Percentiles rank a stretch among this genome's conserved stretches.
phyloP scores from a whole-genome alignment of 1,140 invertebrate species.

The Trachelipus rathkii region DNA sequence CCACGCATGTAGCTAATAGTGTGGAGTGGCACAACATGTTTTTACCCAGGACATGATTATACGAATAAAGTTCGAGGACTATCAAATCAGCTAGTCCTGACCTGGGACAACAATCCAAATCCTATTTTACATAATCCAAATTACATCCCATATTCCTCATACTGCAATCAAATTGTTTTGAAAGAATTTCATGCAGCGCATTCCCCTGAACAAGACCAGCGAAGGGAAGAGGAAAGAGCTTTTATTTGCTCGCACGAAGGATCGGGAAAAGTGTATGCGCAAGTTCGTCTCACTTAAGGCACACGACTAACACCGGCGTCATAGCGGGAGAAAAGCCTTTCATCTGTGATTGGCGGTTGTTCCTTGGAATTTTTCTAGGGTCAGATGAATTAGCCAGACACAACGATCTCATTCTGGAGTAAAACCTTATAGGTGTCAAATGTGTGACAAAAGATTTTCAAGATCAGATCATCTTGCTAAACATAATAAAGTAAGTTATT shows the following conservation, averaged over 20 bases:
- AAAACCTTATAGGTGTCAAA: conserved; percentile 78
- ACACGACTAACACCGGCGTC: conserved; percentile 85
- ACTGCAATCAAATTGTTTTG: neutral
- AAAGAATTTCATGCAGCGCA: neutral
- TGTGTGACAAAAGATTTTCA: conserved; percentile 80
- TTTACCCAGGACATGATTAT: conserved; percentile 46
- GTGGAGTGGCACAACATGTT: conserved; percentile 24
- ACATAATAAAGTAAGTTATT: conserved; percentile 67
- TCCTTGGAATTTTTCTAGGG: conserved; percentile 88
- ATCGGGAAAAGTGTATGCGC: conserved; percentile 73
- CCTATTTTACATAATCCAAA: neutral
- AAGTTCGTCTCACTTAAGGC: conserved; percentile 84
- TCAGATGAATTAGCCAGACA: conserved; percentile 87
- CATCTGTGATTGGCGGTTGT: conserved; percentile 84
- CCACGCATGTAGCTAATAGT: neutral
- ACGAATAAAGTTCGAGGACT: conserved; percentile 43
- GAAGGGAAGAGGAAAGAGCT: conserved; percentile 53
- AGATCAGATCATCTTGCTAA: conserved; percentile 86
- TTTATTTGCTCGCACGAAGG: conserved; percentile 62
- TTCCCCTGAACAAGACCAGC: neutral
- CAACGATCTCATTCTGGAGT: conserved; percentile 72
- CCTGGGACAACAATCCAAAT: neutral
- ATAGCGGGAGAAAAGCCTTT: conserved; percentile 95
- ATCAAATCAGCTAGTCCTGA: neutral
- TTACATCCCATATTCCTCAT: neutral